Base-by-base conservation (phyloP, 2,888 invertebrate species). In the Nycteola revayana region DNA sequence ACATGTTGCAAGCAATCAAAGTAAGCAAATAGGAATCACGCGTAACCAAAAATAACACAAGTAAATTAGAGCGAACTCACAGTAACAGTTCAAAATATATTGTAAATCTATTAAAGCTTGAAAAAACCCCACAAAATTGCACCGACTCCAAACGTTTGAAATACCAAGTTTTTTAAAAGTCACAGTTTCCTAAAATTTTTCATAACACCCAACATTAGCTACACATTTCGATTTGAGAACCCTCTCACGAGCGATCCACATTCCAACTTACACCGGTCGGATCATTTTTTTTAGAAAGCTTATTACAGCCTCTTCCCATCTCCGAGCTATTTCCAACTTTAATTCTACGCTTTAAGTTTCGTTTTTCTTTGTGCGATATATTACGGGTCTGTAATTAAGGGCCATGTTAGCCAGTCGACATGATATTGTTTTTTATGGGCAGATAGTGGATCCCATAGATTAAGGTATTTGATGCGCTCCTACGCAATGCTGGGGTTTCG, bases 381-480 rank as follows among this genome's bases (percentile, higher is more conserved):
- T 54, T 56, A 49, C 44, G 43, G 54, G 63, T 57, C 61, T 70
- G 76, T 84, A 85, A 85, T 86, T 85, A 86, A 81, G 85, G 76
- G 52, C 66, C 72, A 61, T 78, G 79, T 77, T 68, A 68, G 61
- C 61, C 63, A 69, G 72, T 69, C 72, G 70, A 76, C 73, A 65
- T 76, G 78, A 84, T 85, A 84, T 84, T 84, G 83, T 85, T 85
- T 85, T 79, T 85, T 85, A 80, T 83, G 71, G 69, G 55, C 68
- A 75, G 78, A 77, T 79, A 82, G 81, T 74, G 75, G 74, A 75
- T 69, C 70, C 68, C 71, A 72, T 79, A 81, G 81, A 78, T 79
- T 78, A 72, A 73, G 60, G 70, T 70, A 69, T 77, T 77, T 66
- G 72, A 72, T 61, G 64, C 60, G 60, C 57, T 51, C 50, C 40